Evolutionary conservation across 2,113 vertebrate genomes (phyloP).

Genomic region (Gobius niger): DNA sequence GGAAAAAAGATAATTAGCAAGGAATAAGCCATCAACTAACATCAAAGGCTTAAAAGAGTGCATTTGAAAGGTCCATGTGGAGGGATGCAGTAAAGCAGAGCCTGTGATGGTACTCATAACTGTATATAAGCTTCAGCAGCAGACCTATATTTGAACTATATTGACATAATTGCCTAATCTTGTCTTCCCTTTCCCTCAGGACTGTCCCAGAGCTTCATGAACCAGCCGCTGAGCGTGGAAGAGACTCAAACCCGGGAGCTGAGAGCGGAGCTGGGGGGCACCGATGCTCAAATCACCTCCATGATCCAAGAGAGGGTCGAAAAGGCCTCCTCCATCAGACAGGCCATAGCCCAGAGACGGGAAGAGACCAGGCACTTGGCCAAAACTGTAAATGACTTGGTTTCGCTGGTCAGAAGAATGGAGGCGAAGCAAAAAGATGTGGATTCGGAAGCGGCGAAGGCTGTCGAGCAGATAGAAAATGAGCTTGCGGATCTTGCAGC

Average conservation of each 20-base stretch:
- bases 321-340: conserved; percentile 16
- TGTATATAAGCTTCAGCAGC: no score
- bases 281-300: conserved; percentile 18
- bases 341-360: neutral
- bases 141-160: no score
- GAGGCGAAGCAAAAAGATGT: conserved; percentile 46
- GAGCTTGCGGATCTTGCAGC: conserved; percentile 41
- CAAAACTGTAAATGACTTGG: conserved; percentile 10
- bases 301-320: conserved; percentile 44
- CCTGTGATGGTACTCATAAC: no score
- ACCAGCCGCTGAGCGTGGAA: neutral
- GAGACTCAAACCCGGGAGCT: neutral
- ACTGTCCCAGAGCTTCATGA: conserved; percentile 34
- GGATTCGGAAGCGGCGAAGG: conserved; percentile 17
- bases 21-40: no score
- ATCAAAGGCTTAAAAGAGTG: no score
- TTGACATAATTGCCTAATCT: no score
- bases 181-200: neutral
- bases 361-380: conserved; percentile 2
- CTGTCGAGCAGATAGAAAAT: conserved; percentile 12
- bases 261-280: conserved; percentile 10
- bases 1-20: no score
- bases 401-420: neutral
- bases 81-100: no score
- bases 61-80: no score